Base-by-base conservation (phyloP, 1,140 invertebrate genomes). In the Heliconius nattereri region DNA sequence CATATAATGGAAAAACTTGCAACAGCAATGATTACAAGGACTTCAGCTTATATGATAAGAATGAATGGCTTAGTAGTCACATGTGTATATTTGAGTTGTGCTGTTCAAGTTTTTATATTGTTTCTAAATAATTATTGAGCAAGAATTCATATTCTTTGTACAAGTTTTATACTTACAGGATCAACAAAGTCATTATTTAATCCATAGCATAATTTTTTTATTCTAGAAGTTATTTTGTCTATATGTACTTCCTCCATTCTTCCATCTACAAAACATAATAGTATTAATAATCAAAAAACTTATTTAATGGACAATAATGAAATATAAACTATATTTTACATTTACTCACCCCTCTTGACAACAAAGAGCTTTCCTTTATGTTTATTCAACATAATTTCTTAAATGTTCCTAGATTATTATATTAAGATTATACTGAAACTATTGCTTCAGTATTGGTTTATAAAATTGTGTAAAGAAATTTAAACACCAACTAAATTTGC, bases 161-260 rank as follows among this genome's bases (percentile, higher is more conserved):
- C 40, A 45, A 45, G 13, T 45, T 45, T 54, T 74, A 57, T 75
- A 91, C 92, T 96, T 96, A 99, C 98, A 32, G 99, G 98, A 94
- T 99, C 98, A 60, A 99, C 97, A 95, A 98, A 99, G 78, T 99
- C 98, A 96, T 97, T 98, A 91, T 99, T 98, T 6, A 99, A 95
- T 49, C 98, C 98, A 95, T 99, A 99, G 89, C 99, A 99, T 73
- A 99, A 95, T 90, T 99, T 99, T 87, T 97, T 96, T 52, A 99
- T 98, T 85, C 99, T 95, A 0, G 98, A 98, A 2, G 99, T 99
- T 78, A 99, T 99, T 96, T 99, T 99, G 93, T 99, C 99, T 94
- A 99, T 98, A 94, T 99, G 98, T 6, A 99, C 97, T 86, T 97
- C 96, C 94, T 99, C 98, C 87, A 97, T 96, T n/a, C 97, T 95